Percentiles rank a stretch among this genome's conserved stretches.
These are phyloP conservation scores for Gallinago nigripennis DNA, from an alignment of 2,797 vertebrate species.

Conservation along the genomic window DNA sequence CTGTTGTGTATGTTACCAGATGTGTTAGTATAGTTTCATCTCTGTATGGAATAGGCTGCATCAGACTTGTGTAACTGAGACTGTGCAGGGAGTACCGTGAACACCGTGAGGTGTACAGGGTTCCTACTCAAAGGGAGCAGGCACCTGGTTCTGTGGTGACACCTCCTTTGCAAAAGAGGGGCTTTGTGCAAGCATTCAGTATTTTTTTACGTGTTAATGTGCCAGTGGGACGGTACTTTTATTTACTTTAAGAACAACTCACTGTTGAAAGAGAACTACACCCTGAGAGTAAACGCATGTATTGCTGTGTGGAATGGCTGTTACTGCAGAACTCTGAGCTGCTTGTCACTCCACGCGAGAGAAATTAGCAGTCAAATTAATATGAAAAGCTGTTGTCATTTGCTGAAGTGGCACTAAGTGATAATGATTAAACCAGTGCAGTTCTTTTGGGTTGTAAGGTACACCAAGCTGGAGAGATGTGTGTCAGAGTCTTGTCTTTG, in stretches of 20 bases:
- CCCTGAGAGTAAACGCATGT: conserved; percentile 8
- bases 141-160: background rate
- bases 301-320: background rate
- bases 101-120: background rate
- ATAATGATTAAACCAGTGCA: background rate
- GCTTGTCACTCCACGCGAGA: rapidly evolving
- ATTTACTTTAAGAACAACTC: conserved; percentile 39
- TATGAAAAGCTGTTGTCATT: background rate
- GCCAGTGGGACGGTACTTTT: background rate
- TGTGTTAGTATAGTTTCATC: background rate
- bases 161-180: background rate
- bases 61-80: background rate
- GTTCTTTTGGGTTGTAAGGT: background rate
- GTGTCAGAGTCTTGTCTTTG: background rate
- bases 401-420: background rate
- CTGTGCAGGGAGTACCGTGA: background rate
- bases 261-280: conserved; percentile 32
- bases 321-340: background rate
- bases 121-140: background rate
- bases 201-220: background rate
- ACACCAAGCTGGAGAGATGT: background rate
- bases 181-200: background rate
- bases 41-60: background rate
- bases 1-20: background rate
- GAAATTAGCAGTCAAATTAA: background rate